phyloP scores from a whole-genome alignment of 2,113 vertebrate genomes.

The Solenodon paradoxus region DNA sequence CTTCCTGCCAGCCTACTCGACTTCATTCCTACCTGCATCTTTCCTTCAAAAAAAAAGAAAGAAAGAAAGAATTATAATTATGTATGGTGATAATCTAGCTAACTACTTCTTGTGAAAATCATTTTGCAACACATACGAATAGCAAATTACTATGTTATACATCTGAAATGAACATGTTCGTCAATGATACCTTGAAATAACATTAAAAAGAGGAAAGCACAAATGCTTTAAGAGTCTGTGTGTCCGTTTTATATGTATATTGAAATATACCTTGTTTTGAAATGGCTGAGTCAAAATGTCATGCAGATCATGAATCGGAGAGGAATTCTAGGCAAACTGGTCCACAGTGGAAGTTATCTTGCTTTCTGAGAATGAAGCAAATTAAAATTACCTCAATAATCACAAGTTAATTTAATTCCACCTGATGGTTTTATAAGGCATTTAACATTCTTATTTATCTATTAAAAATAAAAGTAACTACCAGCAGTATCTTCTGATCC shows the following conservation, averaged over 20 bases:
- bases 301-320: background rate
- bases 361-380: background rate
- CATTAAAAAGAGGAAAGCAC: background rate
- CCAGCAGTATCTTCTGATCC: background rate
- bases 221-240: background rate
- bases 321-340: background rate
- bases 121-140: background rate
- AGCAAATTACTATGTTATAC: background rate
- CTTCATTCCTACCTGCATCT: too few species aligned
- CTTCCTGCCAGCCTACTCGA: too few species aligned
- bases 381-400: background rate
- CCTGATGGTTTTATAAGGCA: background rate
- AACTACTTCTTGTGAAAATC: background rate
- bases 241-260: background rate
- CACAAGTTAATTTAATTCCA: background rate
- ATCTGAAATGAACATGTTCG: background rate
- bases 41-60: too few species aligned
- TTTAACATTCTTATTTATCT: background rate
- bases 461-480: constrained; percentile 16
- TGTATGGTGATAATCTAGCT: background rate
- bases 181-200: background rate
- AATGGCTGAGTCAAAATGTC: background rate
- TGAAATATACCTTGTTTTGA: background rate
- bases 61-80: too few species aligned
- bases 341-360: background rate